A percentile compares a stretch with the other conserved stretches of the same genome.
Conservation (phyloP, 2,113 vertebrate species). For the Larimichthys polyactis region DNA sequence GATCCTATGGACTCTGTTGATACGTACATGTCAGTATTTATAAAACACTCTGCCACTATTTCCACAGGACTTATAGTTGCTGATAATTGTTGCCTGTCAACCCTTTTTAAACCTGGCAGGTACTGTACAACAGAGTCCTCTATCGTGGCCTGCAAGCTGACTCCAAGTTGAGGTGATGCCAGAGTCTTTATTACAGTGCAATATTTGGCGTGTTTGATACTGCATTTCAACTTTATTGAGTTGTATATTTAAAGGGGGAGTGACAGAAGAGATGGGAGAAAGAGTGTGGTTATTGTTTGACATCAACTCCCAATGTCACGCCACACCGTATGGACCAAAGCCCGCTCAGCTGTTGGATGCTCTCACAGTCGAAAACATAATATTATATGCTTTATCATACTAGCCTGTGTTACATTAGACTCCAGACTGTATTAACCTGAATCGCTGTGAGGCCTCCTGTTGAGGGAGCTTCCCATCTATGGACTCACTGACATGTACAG, state of each 20-base stretch:
- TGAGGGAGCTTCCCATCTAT: slow-evolving; percentile 7
- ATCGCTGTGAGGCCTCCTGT: slow-evolving; percentile 17
- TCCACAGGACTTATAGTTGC: slow-evolving; percentile 35
- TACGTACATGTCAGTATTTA: slow-evolving; percentile 64
- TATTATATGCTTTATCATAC: slow-evolving; percentile 6
- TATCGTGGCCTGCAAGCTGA: slow-evolving; percentile 7
- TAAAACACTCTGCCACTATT: slow-evolving; percentile 52
- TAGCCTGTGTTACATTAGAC: slow-evolving; percentile 15
- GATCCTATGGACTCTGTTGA: slow-evolving; percentile 69
- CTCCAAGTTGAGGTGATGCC: slow-evolving; percentile 30
- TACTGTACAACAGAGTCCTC: slow-evolving; percentile 19
- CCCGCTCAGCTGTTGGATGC: background rate
- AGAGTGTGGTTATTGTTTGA: slow-evolving; percentile 29
- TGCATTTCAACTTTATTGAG: slow-evolving; percentile 46
- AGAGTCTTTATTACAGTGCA: slow-evolving; percentile 26
- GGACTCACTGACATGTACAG: slow-evolving; percentile 35
- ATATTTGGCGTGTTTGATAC: slow-evolving; percentile 34
- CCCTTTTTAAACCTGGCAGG: slow-evolving; percentile 30
- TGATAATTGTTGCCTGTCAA: slow-evolving; percentile 55
- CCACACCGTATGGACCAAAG: slow-evolving; percentile 8
- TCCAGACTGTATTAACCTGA: slow-evolving; percentile 23
- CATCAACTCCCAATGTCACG: slow-evolving; percentile 34
- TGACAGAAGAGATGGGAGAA: slow-evolving; percentile 26
- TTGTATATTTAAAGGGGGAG: slow-evolving; percentile 36
- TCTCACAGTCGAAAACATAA: slow-evolving; percentile 13